Evolutionary conservation across 2,797 vertebrate genomes (phyloP), one percentile per base, ranked within the genome.

Genomic region (Sebastes aleutianus): DNA sequence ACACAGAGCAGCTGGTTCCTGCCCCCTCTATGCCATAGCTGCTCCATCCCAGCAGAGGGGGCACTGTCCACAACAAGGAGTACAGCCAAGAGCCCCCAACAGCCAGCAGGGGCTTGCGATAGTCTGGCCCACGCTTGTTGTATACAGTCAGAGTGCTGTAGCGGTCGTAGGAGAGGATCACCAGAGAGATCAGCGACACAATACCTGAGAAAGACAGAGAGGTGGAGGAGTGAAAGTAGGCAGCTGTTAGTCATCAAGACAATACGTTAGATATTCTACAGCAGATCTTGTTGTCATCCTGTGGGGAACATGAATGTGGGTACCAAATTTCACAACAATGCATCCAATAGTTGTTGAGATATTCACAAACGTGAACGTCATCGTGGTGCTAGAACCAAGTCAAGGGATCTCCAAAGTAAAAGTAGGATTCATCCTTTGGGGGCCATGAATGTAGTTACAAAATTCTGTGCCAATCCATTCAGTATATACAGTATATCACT

Each of bases 31-130:
- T 24, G 2, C 92, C 96, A 0, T 98, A 98, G 85, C 96, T 97
- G 90, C 97, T 97, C 97, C 97, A 98, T 3, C 97, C 97, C 4
- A 98, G 74, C 34, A 98, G 94, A 20, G 97, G 97, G 8, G 97
- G 97, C 74, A 97, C 92, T 0, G 97, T 98, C 97, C 97, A 98
- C 79, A 97, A 8, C 87, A 98, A 85, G 72, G 97, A 96, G 88
- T 98, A 98, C 27, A 97, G 83, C 97, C 97, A 98, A 0, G 96
- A 95, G 1, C 94, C 94, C 0, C 88, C 93, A 0, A 98, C 96
- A 0, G 96, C 97, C 81, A 98, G 78, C 80, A 97, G 76, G 0
- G 96, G 96, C 82, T 96, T 97, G 29, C 83, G 92, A 81, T 95
- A 97, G 87, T 94, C 92, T 5, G 94, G 71, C 0, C 92, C 94